Evolutionary conservation across 2,888 invertebrate genomes (phyloP), one percentile per base, ranked within the genome.

Genomic region (Brachyopa scutellaris): DNA sequence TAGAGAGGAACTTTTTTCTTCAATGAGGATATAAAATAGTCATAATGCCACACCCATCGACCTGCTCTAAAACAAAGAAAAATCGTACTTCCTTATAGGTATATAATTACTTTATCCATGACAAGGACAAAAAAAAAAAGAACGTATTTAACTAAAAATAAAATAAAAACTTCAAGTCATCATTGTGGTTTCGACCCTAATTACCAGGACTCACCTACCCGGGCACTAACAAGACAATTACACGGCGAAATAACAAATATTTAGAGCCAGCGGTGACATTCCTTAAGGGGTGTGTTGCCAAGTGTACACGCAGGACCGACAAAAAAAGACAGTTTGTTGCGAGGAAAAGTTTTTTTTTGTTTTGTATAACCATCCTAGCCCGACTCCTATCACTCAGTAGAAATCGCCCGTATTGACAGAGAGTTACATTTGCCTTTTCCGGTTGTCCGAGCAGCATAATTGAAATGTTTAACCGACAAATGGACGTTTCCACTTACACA

Each of bases 401-500:
- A 33, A 53, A 82, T 59, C 69, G 49, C 1, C 7, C 21, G 69
- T 82, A 82, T 82, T 82, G 82, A 82, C 82, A 77, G 77, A 76
- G 70, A 69, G 77, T 82, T 77, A 82, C 70, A 64, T 82, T 82
- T 70, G 66, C 82, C 77, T 82, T 82, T 82, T 82, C 82, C 82
- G 82, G 77, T 66, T 77, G 77, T 77, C 70, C 82, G 66, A 70
- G 40, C 77, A 82, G 59, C 57, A 33, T 82, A 82, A 82, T 82
- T 82, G 82, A 82, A 82, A 82, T 82, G 82, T 82, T 82, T 77
- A 82, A 82, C 77, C 77, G 82, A 82, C 77, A 82, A 82, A 76
- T 72, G 82, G 82, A 70, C 82, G 47, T 64, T 73, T 40, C 66
- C 72, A 72, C 45, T 62, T 70, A 31, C 13, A 11, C 15, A 21